phyloP scores from a whole-genome alignment of 2,888 invertebrate genomes.

The Lucinisca nassula region DNA sequence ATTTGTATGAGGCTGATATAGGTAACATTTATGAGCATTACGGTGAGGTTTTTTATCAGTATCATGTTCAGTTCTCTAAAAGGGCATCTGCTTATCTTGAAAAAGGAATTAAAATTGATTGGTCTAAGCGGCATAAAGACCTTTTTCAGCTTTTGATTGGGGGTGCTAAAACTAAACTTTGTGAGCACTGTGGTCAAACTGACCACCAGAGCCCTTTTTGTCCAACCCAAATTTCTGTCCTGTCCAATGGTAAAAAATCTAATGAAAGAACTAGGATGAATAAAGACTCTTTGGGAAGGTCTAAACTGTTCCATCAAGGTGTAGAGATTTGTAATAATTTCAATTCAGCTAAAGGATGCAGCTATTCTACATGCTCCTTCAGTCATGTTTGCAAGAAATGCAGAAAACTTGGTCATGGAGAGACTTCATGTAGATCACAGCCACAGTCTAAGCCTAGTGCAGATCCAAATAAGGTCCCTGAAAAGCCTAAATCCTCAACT shows the following conservation, averaged over 20 bases:
- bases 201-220: neutral
- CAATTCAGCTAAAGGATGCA: neutral
- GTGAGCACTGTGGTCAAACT: neutral
- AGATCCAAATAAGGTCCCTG: neutral
- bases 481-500: neutral
- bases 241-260: too few species aligned
- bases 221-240: neutral
- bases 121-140: neutral
- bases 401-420: neutral
- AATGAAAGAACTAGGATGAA: too few species aligned
- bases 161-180: neutral
- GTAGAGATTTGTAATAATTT: neutral
- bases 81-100: neutral
- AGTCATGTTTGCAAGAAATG: neutral
- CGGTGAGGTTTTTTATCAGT: neutral
- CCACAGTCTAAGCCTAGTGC: neutral
- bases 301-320: neutral
- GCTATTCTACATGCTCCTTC: neutral
- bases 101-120: neutral
- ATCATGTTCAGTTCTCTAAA: neutral
- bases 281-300: too few species aligned
- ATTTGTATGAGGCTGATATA: neutral
- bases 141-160: neutral
- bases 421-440: neutral
- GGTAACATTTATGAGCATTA: neutral